A percentile compares a stretch with the other conserved stretches of the same genome.
Conservation (phyloP, 2,113 vertebrate genomes). For the Vombatus ursinus region DNA sequence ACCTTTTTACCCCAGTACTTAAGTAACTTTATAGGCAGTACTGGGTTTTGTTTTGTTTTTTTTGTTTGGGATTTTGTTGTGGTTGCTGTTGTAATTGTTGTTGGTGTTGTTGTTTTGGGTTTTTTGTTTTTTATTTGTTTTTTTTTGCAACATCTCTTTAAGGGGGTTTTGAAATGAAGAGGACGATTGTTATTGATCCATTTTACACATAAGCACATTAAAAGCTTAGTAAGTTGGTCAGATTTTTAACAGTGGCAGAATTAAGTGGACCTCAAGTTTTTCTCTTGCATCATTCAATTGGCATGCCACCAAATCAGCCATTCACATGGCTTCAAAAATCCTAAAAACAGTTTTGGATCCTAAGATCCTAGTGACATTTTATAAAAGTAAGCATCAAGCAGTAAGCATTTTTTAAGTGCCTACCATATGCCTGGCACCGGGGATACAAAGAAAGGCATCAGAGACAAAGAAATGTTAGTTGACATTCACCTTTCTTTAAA, state of each 20-base stretch:
- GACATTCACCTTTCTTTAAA: slow-evolving; percentile 18
- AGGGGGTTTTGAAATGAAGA: background rate
- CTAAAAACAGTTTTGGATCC: background rate
- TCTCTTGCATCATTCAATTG: background rate
- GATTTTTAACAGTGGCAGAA: background rate
- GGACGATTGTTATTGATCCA: background rate
- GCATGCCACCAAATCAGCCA: background rate
- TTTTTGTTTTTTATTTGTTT: background rate
- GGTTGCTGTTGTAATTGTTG: background rate
- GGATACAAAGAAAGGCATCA: background rate
- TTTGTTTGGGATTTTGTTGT: background rate
- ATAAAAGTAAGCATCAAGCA: slow-evolving; percentile 30
- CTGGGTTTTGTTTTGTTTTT: background rate
- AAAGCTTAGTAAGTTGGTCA: background rate
- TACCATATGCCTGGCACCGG: slow-evolving; percentile 13
- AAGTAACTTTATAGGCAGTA: background rate
- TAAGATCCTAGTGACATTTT: background rate
- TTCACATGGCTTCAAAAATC: background rate
- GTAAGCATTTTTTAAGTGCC: slow-evolving; percentile 30
- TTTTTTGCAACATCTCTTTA: background rate
- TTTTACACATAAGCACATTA: background rate
- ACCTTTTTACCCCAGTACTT: background rate
- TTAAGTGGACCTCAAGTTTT: slow-evolving; percentile 19
- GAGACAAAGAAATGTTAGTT: slow-evolving; percentile 29
- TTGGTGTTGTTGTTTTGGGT: background rate